phyloP scores from a whole-genome alignment of 2,113 vertebrate species.

The Pavo muticus region DNA sequence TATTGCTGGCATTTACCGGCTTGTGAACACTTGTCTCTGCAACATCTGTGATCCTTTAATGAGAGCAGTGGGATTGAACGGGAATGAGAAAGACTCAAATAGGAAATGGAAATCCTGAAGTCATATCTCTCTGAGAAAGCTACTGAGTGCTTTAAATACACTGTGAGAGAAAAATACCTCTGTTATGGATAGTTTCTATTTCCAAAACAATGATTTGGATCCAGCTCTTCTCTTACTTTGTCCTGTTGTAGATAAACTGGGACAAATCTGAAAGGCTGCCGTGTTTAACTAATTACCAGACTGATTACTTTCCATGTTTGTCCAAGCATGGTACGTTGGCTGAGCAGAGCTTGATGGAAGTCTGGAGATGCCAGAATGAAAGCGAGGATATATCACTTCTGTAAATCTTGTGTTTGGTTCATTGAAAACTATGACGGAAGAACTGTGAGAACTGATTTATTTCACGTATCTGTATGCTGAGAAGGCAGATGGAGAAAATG shows the following conservation, averaged over 20 bases:
- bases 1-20: background rate
- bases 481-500: constrained; percentile 10
- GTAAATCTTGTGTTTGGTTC: background rate
- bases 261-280: background rate
- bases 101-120: background rate
- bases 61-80: background rate
- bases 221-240: background rate
- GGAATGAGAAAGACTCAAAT: background rate
- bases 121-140: background rate
- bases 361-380: background rate
- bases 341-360: background rate
- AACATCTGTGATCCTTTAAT: background rate
- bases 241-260: background rate
- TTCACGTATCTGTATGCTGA: background rate
- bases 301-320: background rate
- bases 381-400: background rate
- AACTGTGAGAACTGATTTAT: constrained; percentile 3
- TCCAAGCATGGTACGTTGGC: background rate
- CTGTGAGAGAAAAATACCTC: background rate
- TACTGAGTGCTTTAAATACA: background rate
- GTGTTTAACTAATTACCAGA: background rate
- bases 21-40: constrained; percentile 12
- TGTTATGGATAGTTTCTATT: background rate
- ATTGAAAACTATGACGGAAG: background rate
- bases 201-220: background rate